Base-by-base conservation (phyloP, 2,797 vertebrate genomes). In the Strix occidentalis region DNA sequence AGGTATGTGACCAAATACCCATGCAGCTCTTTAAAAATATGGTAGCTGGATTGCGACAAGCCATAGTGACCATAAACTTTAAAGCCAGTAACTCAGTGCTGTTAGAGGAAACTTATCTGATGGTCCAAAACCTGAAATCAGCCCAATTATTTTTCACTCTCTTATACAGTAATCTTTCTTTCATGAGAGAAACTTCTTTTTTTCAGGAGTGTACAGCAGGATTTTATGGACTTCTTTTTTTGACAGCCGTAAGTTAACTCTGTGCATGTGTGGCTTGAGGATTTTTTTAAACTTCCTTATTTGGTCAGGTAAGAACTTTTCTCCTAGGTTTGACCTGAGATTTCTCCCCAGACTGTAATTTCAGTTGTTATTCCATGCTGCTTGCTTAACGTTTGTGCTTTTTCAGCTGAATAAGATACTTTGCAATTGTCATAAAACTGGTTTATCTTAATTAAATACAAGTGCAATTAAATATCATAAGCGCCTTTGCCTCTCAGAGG, bases 1-100 rank as follows among this genome's bases (percentile, higher is more conserved):
- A 95, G 45, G 39, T 91, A 13, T 75, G 61, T 85, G 87, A 70
- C 78, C 96, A 95, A 97, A 92, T 79, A 89, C 45, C 25, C 63
- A 46, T 63, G n/a, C 35, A 91, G 63, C 57, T 85, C 87, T 93
- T 94, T 72, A 84, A 76, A 80, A 96, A 96, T 65, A 53, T 11
- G 56, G 60, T 68, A 72, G 72, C 43, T 92, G 84, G 46, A 41
- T 64, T 84, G 57, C 31, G 60, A 37, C 60, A 83, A 76, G 31
- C 28, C 19, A 4, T 33, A n/a, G 50, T 63, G 76, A 78, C 28
- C 19, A 24, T n/a, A 37, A 21, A 14, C 16, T 80, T 80, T 13
- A 78, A 90, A 80, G 15, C 18, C 33, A 61, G 50, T 17, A 91
- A 57, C 26, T 41, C 39, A 41, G 39, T 41, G 39, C 39, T 41